A percentile compares a stretch with the other conserved stretches of the same genome.
phyloP scores from a whole-genome alignment of 2,797 vertebrate genomes.

The Eospalax fontanierii region DNA sequence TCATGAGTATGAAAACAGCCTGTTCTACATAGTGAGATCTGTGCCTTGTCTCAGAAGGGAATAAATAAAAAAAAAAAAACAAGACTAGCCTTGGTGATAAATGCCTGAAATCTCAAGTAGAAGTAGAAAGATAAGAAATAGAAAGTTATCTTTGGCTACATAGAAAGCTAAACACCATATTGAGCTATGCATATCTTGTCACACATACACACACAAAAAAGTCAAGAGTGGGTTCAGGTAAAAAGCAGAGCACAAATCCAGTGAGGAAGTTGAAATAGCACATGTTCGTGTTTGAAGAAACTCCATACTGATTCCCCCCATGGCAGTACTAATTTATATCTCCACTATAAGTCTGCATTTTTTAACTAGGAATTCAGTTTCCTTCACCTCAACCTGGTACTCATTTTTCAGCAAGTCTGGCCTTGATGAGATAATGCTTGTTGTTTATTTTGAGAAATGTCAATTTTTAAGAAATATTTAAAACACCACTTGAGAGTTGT shows the following conservation, averaged over 20 bases:
- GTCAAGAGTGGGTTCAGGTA: too few species aligned
- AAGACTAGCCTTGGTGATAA: background rate
- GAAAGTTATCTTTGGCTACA: background rate
- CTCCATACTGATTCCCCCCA: too few species aligned
- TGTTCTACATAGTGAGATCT: background rate
- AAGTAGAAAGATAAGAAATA: background rate
- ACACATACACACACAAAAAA: background rate
- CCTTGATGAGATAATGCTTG: background rate
- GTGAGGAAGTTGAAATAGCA: too few species aligned
- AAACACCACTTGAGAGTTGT: background rate
- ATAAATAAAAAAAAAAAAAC: background rate
- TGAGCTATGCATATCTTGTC: background rate
- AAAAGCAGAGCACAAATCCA: too few species aligned
- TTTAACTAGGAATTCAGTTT: background rate
- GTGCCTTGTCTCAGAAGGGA: background rate
- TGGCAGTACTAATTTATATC: background rate
- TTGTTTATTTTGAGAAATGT: background rate
- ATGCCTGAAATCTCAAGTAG: background rate
- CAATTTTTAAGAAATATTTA: background rate
- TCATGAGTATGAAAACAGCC: background rate
- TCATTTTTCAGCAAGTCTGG: background rate
- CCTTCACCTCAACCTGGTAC: background rate
- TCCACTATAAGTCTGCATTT: background rate
- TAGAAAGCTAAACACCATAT: background rate
- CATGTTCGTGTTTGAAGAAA: background rate